These are phyloP conservation scores for Condylostylus longicornis DNA, from an alignment of 1,140 invertebrate genomes.

Conservation along the genomic window DNA sequence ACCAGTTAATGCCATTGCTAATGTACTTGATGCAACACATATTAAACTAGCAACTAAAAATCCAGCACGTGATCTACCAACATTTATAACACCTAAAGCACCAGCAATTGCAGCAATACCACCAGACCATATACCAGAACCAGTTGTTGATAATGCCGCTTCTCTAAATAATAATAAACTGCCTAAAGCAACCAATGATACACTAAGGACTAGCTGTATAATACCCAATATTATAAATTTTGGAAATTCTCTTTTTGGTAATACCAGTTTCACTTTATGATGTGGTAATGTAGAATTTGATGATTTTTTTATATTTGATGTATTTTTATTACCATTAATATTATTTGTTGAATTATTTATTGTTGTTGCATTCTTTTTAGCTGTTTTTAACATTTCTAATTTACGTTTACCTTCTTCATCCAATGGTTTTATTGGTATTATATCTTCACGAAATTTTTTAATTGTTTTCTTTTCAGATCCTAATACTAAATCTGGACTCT, in stretches of 20 bases:
- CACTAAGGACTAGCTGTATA: slow-evolving; percentile 24
- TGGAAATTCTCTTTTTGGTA: no score
- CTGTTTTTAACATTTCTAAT: no score
- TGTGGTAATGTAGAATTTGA: no score
- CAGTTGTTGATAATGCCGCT: slow-evolving; percentile 24
- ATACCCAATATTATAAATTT: slow-evolving; percentile 25
- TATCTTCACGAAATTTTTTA: slow-evolving; percentile 16
- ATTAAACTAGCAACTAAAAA: slow-evolving; percentile 28
- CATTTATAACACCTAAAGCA: slow-evolving; percentile 26
- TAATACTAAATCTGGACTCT: slow-evolving; percentile 29
- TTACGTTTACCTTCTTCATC: slow-evolving; percentile 3
- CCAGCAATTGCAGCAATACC: slow-evolving; percentile 26
- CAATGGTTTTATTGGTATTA: slow-evolving; percentile 6
- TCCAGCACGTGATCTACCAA: slow-evolving; percentile 26
- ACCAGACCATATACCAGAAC: slow-evolving; percentile 29
- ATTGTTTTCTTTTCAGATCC: no score
- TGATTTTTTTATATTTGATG: no score
- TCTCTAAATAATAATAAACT: slow-evolving; percentile 23
- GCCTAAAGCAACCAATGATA: slow-evolving; percentile 24
- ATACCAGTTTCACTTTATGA: not conserved
- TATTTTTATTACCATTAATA: no score
- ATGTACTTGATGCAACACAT: slow-evolving; percentile 28
- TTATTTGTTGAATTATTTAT: no score
- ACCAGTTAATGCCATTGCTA: slow-evolving; percentile 29
- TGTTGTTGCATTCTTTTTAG: no score